Conservation (phyloP, 1,140 invertebrate species). For the Ceratina calcarata region DNA sequence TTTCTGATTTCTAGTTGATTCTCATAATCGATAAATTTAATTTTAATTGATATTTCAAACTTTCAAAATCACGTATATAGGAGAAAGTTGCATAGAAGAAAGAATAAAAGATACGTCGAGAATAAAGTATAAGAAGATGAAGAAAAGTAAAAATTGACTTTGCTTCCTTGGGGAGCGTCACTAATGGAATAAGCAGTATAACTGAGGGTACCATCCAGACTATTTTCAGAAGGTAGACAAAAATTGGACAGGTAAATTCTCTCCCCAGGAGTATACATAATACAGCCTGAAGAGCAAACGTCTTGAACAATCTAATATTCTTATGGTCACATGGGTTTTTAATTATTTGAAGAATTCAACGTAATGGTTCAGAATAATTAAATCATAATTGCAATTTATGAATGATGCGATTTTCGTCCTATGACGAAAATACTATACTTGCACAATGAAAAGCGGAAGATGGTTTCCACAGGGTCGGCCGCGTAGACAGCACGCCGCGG, state of each 20-base stretch:
- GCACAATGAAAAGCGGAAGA: background rate
- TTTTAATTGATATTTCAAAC: too few relatives aligned
- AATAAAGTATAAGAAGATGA: background rate
- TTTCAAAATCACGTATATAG: too few relatives aligned
- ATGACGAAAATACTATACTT: background rate
- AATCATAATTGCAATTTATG: too few relatives aligned
- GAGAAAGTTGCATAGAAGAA: too few relatives aligned
- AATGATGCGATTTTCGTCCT: background rate
- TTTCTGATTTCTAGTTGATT: too few relatives aligned
- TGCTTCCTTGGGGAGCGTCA: background rate
- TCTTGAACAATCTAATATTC: too few relatives aligned
- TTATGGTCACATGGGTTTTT: too few relatives aligned
- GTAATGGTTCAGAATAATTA: too few relatives aligned
- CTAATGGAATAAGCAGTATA: constrained; percentile 25
- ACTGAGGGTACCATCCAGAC: background rate
- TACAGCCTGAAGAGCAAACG: too few relatives aligned
- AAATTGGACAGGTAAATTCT: constrained; percentile 11
- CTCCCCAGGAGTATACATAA: background rate
- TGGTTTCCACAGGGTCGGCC: constrained; percentile 46
- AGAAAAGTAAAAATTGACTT: constrained; percentile 15
- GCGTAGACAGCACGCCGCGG: constrained; percentile 43
- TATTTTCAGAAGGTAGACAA: background rate
- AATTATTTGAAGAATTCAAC: too few relatives aligned
- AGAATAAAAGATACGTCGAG: too few relatives aligned
- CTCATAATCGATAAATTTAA: too few relatives aligned